Evolutionary conservation across 2,797 vertebrate species (phyloP), one percentile per base, ranked within the genome.

Genomic region (Hirundo rustica): DNA sequence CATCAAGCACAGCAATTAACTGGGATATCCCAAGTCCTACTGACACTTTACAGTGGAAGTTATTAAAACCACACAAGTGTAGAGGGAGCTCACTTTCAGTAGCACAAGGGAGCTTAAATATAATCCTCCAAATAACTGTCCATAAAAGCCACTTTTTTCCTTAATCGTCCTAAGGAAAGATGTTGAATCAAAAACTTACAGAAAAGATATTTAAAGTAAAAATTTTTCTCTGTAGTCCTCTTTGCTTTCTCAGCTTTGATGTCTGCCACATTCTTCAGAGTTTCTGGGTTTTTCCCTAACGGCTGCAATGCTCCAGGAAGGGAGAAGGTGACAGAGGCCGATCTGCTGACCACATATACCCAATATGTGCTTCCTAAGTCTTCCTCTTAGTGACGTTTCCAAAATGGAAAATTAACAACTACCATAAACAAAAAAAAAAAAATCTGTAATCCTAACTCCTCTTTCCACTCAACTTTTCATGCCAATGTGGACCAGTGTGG

Each of bases 381-480:
- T 89, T 80, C 47, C 30, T 93, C 80, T 78, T 65, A 57, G 58
- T 66, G 77, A 92, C 81, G 85, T 93, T 93, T 96, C 85, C n/a
- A 7, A 96, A 96, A 84, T 71, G 92, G 93, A 97, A 97, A 96
- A 50, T 94, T 93, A 94, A 62, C 79, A 78, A 91, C 84, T 34
- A 94, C 53, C 60, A 3, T 71, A 73, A 96, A 95, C 79, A 42
- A 42, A 11, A 93, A 92, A 94, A 95, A 64, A n/a, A n/a, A 90
- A 85, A 78, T 82, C 54, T 93, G 94, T 93, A 97, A 97, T 88
- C 74, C 84, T 95, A 97, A 96, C 95, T 97, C 91, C 79, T 93
- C 88, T 94, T 91, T 96, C 74, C 79, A 89, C 88, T 89, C 85
- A 61, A 61, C 88, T 86, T 93, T 87, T 97, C 92, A 93, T 94